A percentile compares a stretch with the other conserved stretches of the same genome.
Conservation (phyloP, 2,888 invertebrate genomes). For the Thecocarcelia acutangulata region DNA sequence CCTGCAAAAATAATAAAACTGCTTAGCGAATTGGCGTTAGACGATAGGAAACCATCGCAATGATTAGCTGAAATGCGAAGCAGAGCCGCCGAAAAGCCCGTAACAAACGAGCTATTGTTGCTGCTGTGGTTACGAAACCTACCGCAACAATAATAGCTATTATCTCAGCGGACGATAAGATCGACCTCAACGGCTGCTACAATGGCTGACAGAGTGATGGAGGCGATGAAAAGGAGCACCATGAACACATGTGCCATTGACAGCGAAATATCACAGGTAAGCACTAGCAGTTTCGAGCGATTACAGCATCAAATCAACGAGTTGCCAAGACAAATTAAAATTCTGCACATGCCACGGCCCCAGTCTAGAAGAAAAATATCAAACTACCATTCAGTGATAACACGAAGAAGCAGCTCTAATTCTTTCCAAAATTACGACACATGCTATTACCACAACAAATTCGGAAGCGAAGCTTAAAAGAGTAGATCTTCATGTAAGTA, state of each 20-base stretch:
- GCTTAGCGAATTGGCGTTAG: neutral
- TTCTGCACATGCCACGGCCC: neutral
- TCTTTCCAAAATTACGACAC: neutral
- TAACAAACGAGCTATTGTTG: neutral
- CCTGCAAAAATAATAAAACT: constrained; percentile 1
- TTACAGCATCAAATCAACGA: neutral
- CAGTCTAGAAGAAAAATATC: neutral
- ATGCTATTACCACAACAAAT: neutral
- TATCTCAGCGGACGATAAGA: neutral
- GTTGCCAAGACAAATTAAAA: neutral
- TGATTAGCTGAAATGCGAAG: neutral
- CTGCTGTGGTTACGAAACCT: constrained; percentile 1
- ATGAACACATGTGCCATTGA: neutral
- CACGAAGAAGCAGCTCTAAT: neutral
- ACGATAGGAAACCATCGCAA: constrained; percentile 1
- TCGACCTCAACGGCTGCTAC: constrained; percentile 1
- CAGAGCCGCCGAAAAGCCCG: neutral
- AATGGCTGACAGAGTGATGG: constrained; percentile 11
- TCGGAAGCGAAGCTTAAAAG: neutral
- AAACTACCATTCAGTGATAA: neutral
- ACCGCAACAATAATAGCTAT: neutral
- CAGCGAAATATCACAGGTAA: neutral
- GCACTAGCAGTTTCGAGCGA: neutral
- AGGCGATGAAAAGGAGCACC: neutral
- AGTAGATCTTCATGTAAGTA: constrained; percentile 2